Percentiles rank a stretch among this genome's conserved stretches.
These are phyloP conservation scores for Trichogramma evanescens DNA, from an alignment of 2,888 invertebrate genomes.

Conservation along the genomic window DNA sequence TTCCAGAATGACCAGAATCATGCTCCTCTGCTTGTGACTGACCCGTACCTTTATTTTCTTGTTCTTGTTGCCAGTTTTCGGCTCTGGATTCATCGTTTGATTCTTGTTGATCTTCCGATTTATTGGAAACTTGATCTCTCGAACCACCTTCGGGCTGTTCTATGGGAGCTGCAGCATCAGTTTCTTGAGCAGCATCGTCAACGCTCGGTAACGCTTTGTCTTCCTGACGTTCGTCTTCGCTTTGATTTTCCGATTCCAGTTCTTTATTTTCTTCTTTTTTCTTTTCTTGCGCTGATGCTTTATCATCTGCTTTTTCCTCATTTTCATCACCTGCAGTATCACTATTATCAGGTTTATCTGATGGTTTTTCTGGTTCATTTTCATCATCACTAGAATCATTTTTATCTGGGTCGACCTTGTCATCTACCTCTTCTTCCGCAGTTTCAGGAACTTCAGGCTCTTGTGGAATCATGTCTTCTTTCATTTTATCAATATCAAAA, in stretches of 20 bases:
- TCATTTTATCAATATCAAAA: constrained; percentile 77
- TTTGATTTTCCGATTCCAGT: too few species aligned
- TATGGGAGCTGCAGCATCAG: constrained; percentile 50
- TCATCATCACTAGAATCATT: constrained; percentile 32
- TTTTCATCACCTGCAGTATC: constrained; percentile 29
- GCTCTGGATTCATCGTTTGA: background rate
- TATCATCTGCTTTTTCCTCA: constrained; percentile 31
- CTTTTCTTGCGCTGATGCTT: constrained; percentile 42
- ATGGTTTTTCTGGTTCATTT: constrained; percentile 33
- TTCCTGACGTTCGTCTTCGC: background rate
- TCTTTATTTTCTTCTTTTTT: constrained; percentile 29
- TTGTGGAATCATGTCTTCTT: constrained; percentile 46
- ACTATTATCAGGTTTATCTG: background rate
- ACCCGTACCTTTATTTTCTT: constrained; percentile 62
- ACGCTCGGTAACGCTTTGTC: constrained; percentile 37
- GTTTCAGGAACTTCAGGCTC: constrained; percentile 44
- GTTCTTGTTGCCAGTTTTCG: constrained; percentile 20
- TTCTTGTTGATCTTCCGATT: constrained; percentile 11
- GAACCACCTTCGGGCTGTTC: constrained; percentile 45
- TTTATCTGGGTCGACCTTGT: constrained; percentile 48
- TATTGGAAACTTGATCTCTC: constrained; percentile 37
- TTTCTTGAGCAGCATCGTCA: constrained; percentile 42
- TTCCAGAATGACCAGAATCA: constrained; percentile 62
- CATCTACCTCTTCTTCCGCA: constrained; percentile 45
- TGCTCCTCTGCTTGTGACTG: constrained; percentile 69